Base-by-base conservation (phyloP, 1,140 invertebrate genomes). In the Oryctes rhinoceros region DNA sequence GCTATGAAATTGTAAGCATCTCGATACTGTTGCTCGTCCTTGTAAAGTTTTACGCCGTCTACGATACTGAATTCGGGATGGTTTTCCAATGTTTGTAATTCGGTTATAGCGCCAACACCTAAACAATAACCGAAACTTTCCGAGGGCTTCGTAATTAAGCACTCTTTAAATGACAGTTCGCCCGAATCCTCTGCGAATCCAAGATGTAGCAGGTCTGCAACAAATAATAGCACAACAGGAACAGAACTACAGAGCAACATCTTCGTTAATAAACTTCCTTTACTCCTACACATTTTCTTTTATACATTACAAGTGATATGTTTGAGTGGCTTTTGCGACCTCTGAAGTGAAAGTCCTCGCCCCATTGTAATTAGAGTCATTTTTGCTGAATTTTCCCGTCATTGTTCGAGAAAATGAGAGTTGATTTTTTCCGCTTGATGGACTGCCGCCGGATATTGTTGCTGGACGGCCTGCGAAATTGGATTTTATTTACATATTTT, bases 91-190 rank as follows among this genome's bases (percentile, higher is more conserved):
- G 89, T 87, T 83, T 92, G 92, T 1, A 95, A 85, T 80, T 91
- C 90, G 79, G 90, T 90, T 24, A 95, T 82, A 30, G 92, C 88
- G n/a, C 93, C 92, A 6, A 92, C 90, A 11, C 93, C 93, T 59
- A 93, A 87, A 86, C 94, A 95, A 80, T 92, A 87, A 10, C 89
- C 88, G 3, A 91, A 81, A 30, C 74, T 59, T 74, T 15, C 74
- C 78, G 87, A 85, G 20, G 87, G 83, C 81, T 88, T 85, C 0
- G 87, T 86, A 81, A 88, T 88, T n/a, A 91, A 82, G 84, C 91
- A 91, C 81, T 90, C 85, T 81, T 90, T 90, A 37, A 91, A 86
- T 5, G 81, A 83, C 24, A 83, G 53, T 39, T 44, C 20, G 13
- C 18, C 65, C 18, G 65, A 35, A 67, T 67, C 65, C 18, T 24